These are phyloP conservation scores for Thalassarche chlororhynchos DNA, from an alignment of 2,113 vertebrate species.

Conservation along the genomic window DNA sequence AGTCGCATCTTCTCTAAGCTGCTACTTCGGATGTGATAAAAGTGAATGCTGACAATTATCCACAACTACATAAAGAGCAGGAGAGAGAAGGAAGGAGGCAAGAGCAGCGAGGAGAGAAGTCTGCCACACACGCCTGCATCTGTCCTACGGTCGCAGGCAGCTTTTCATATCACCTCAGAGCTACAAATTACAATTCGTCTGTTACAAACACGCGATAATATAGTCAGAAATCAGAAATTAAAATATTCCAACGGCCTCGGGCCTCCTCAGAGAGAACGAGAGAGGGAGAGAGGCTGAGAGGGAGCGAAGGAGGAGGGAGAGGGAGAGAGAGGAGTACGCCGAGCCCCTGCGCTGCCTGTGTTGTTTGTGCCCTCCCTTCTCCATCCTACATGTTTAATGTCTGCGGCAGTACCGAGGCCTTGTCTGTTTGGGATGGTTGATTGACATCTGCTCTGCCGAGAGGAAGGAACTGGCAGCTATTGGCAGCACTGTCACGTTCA, in stretches of 20 bases:
- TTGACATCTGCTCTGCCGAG: slow-evolving; percentile 93
- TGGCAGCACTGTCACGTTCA: slow-evolving; percentile 79
- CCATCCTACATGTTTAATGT: slow-evolving; percentile 77
- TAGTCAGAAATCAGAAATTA: slow-evolving; percentile 78
- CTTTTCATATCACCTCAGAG: slow-evolving; percentile 71
- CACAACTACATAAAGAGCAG: slow-evolving; percentile 57
- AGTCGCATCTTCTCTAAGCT: slow-evolving; percentile 78
- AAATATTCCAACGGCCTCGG: slow-evolving; percentile 75
- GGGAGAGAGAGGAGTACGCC: neutral
- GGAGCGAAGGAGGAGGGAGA: slow-evolving; percentile 13
- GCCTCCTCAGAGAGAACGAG: slow-evolving; percentile 48
- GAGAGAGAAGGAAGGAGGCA: slow-evolving; percentile 25
- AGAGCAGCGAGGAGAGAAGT: neutral
- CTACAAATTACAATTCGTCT: slow-evolving; percentile 76
- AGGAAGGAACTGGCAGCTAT: slow-evolving; percentile 80
- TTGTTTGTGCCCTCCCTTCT: slow-evolving; percentile 74
- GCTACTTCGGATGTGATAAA: slow-evolving; percentile 77
- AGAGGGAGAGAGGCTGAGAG: slow-evolving; percentile 20
- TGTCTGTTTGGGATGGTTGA: slow-evolving; percentile 84
- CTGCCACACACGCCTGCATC: slow-evolving; percentile 51
- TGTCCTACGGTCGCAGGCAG: slow-evolving; percentile 59
- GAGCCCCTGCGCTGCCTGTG: slow-evolving; percentile 59
- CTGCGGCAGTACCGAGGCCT: slow-evolving; percentile 73
- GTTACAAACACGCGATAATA: slow-evolving; percentile 75
- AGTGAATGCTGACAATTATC: slow-evolving; percentile 82